Evolutionary conservation across 2,888 invertebrate genomes (phyloP), one percentile per base, ranked within the genome.

Genomic region (Mythimna lalbum): DNA sequence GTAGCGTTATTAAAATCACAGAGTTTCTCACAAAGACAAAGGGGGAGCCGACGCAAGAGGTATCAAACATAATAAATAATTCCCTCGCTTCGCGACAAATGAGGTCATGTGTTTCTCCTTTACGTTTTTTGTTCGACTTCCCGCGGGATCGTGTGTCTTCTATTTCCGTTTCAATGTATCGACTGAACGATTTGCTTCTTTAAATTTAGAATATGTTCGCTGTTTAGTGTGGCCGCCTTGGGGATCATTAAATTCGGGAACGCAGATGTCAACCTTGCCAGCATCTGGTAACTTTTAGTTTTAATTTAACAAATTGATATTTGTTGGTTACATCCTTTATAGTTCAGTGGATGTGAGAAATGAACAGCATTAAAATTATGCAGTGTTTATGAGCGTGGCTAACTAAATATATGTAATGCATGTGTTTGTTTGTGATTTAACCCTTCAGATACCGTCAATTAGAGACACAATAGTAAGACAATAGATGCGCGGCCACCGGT

Each of bases 101-200:
- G 95, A 95, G 95, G 95, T 96, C 96, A 95, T 96, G 90, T 95
- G 96, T 96, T 96, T 94, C 94, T 93, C 91, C 92, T 95, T 94
- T 93, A 93, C 90, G 91, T 93, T 95, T 96, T 95, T 94, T 94
- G 91, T 88, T 83, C 86, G 81, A 88, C 94, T 95, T 95, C 95
- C 95, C 95, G 93, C 94, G 95, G 94, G 95, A 94, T 95, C 95
- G 93, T 95, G 92, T 95, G 95, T 94, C 94, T 93, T 95, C 96
- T 95, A 95, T 96, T 95, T 95, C 96, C 95, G 95, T 95, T 95
- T 89, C 88, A 90, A 92, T 90, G 92, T 92, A 93, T 93, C 91
- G 92, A 92, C 89, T 91, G 93, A 94, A 91, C 94, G 93, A 95
- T 96, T 95, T 96, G 95, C 95, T 95, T 90, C 90, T 92, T 93